Conservation (phyloP, 2,797 vertebrate species). For the Enteromius anoplus region DNA sequence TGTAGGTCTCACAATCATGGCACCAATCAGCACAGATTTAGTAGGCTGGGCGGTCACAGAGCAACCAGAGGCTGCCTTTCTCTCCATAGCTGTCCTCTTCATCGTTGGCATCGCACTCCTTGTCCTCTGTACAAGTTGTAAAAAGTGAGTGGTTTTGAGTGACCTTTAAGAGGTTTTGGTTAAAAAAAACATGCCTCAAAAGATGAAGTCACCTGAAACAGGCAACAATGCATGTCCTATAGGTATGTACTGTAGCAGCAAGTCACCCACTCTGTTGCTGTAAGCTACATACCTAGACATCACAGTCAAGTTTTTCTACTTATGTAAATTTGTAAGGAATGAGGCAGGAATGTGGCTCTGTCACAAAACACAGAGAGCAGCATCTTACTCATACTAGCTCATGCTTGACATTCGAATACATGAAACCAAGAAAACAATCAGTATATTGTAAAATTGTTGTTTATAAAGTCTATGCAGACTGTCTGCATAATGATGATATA, state of each 20-base stretch:
- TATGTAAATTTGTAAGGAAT: constrained; percentile 50
- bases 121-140: constrained; percentile 70
- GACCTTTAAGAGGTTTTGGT: not conserved
- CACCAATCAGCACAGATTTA: constrained; percentile 54
- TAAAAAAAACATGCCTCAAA: not conserved
- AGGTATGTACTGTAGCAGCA: not conserved
- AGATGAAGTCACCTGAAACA: not conserved
- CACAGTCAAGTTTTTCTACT: constrained; percentile 53
- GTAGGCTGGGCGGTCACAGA: constrained; percentile 46
- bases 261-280: not conserved
- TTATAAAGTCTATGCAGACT: not conserved
- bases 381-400: not conserved
- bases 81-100: constrained; percentile 65
- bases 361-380: not conserved
- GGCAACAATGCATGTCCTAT: constrained; percentile 10
- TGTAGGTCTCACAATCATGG: constrained; percentile 64
- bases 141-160: constrained; percentile 64
- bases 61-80: constrained; percentile 41
- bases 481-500: not conserved
- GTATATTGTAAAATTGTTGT: not conserved
- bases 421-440: not conserved
- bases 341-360: constrained; percentile 46
- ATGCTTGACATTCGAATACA: not conserved
- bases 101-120: constrained; percentile 70
- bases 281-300: constrained; percentile 54